Evolutionary conservation across 2,888 invertebrate genomes (phyloP).

Genomic region (Drosophila peninsularis): DNA sequence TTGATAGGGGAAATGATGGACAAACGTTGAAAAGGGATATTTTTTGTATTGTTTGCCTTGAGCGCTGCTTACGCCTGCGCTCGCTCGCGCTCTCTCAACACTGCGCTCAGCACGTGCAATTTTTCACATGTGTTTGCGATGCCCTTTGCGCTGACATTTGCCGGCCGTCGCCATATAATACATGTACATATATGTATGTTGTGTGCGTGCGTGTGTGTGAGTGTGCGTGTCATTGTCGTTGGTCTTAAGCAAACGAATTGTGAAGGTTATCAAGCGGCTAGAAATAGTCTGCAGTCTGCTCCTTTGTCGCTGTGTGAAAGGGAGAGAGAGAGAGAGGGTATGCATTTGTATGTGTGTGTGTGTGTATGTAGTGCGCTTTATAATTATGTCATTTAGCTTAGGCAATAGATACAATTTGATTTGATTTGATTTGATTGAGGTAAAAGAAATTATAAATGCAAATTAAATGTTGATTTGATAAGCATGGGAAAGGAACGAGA

Average conservation of each 20-base stretch:
- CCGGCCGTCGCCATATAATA: constrained; percentile 36
- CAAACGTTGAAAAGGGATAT: not conserved
- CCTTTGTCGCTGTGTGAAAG: not conserved
- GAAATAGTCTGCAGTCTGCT: constrained; percentile 18
- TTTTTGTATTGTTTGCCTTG: not conserved
- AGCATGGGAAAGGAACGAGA: not conserved
- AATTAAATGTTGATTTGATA: not conserved
- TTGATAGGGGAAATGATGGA: constrained; percentile 46
- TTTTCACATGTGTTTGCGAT: constrained; percentile 58
- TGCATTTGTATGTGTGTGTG: not conserved
- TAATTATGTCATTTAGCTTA: constrained; percentile 11
- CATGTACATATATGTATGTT: not conserved
- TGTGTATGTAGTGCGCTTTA: not conserved
- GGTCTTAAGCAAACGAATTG: constrained; percentile 23
- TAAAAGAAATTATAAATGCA: constrained; percentile 2
- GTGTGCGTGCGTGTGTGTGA: not conserved
- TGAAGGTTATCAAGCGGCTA: constrained; percentile 46
- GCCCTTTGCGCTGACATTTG: constrained; percentile 25
- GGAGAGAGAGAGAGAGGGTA: not conserved
- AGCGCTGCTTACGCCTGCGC: constrained; percentile 48
- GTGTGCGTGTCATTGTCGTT: constrained; percentile 38
- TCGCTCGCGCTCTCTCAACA: constrained; percentile 4
- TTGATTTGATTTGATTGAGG: not conserved
- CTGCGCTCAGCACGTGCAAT: constrained; percentile 64
- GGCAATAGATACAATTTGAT: constrained; percentile 6